These are phyloP conservation scores for Synergus laeviventris DNA, from an alignment of 2,888 invertebrate species.

Conservation along the genomic window DNA sequence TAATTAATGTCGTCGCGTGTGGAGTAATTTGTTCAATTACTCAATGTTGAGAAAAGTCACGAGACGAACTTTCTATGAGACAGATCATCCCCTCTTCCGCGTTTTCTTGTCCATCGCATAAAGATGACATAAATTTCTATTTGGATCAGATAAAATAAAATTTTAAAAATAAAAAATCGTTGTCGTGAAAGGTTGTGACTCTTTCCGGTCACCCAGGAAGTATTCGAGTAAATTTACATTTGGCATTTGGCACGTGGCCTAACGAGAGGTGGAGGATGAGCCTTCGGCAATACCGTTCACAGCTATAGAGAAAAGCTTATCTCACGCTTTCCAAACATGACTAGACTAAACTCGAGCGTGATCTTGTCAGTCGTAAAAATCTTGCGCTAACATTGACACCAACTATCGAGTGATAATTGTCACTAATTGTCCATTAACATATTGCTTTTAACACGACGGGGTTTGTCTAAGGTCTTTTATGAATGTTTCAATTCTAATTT, in stretches of 20 bases:
- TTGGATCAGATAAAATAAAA: slow-evolving; percentile 21
- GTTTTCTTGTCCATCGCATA: not conserved
- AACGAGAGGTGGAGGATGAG: slow-evolving; percentile 36
- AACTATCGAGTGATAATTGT: slow-evolving; percentile 34
- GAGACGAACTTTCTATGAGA: slow-evolving; percentile 16
- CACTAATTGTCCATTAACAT: slow-evolving; percentile 47
- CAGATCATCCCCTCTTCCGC: not conserved
- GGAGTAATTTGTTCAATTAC: slow-evolving; percentile 28
- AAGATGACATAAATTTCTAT: slow-evolving; percentile 33
- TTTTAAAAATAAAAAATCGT: too few species aligned
- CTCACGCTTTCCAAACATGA: slow-evolving; percentile 20
- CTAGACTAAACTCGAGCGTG: not conserved
- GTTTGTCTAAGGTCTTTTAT: not conserved
- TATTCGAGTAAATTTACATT: slow-evolving; percentile 41
- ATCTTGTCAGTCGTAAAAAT: not conserved
- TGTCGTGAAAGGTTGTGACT: slow-evolving; percentile 32
- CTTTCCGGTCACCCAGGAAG: slow-evolving; percentile 52
- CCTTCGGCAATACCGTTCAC: slow-evolving; percentile 1
- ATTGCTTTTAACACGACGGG: slow-evolving; percentile 41
- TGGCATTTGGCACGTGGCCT: slow-evolving; percentile 49
- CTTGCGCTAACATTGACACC: slow-evolving; percentile 20
- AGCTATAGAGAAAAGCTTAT: slow-evolving; percentile 12
- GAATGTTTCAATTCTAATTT: not conserved
- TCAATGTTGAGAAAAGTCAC: slow-evolving; percentile 16
- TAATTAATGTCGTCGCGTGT: slow-evolving; percentile 28